Base-by-base conservation (phyloP, 2,113 vertebrate species). In the Burhinus oedicnemus region DNA sequence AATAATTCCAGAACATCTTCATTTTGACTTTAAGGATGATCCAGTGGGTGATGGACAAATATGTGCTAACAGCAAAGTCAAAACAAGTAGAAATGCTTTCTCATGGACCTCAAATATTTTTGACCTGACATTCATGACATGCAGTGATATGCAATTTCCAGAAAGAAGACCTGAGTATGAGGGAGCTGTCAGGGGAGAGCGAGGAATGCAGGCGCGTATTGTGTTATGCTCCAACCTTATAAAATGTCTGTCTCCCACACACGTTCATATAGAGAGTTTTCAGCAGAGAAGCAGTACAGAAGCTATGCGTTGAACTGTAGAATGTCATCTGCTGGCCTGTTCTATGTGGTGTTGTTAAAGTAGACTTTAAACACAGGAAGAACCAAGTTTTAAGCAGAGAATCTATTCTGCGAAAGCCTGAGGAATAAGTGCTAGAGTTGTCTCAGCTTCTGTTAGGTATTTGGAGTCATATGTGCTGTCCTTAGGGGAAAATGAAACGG, bases 101-200 rank as follows among this genome's bases (percentile, higher is more conserved):
- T 85, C 6, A 29, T 42, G 14, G 38, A 54, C 22, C 19, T 76
- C 20, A 66, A 22, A 62, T 71, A 34, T 65, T 91, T 77, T 47
- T 61, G 66, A 44, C 54, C 8, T 80, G 64, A 40, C 22, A 7
- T 57, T 51, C 19, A 27, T 47, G 58, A 70, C 18, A 45, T 84
- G 36, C 81, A 68, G 30, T 62, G 75, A 94, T 55, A 75, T 14
- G 70, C 68, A 87, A 85, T 94, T 94, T 97, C 80, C 85, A 96
- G 93, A 91, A 94, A 82, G 44, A 96, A 93, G 52, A 79, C 62
- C 69, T 64, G 57, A 52, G 58, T 52, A 70, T 55, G 45, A 94
- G 80, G 55, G 64, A 83, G 87, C 58, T 72, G 49, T 89, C 55
- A 70, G 62, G 36, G 16, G 38, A 85, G 34, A 71, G 45, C 54